phyloP scores from a whole-genome alignment of 2,888 invertebrate species.

The Heliconius hortense region DNA sequence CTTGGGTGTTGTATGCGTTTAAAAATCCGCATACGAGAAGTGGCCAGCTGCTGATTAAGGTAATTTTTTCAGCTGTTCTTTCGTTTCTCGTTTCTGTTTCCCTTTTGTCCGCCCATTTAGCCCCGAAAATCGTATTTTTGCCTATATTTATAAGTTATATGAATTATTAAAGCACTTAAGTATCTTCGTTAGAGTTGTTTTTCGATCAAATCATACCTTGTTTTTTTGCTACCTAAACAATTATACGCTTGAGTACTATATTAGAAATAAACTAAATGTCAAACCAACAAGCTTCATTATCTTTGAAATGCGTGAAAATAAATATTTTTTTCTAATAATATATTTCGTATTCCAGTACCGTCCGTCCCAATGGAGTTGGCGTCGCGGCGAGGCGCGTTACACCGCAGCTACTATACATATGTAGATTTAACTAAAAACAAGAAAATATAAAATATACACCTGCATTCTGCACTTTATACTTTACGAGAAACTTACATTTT shows the following conservation, averaged over 20 bases:
- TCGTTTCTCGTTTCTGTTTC: too few relatives aligned
- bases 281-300: neutral
- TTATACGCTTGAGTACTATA: neutral
- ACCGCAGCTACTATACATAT: conserved; percentile 97
- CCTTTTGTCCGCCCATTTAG: neutral
- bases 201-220: too few relatives aligned
- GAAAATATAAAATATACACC: neutral
- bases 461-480: conserved; percentile 19
- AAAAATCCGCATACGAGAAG: conserved; percentile 97
- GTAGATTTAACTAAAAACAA: conserved; percentile 70
- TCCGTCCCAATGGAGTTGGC: conserved; percentile 96
- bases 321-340: too few relatives aligned
- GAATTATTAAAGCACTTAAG: too few relatives aligned
- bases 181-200: too few relatives aligned
- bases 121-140: too few relatives aligned
- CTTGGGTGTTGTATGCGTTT: conserved; percentile 97
- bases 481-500: neutral
- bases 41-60: conserved; percentile 98
- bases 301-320: too few relatives aligned
- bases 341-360: conserved; percentile 87
- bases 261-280: neutral
- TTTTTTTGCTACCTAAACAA: too few relatives aligned
- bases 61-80: conserved; percentile 81
- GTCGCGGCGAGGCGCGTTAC: conserved; percentile 95
- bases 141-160: too few relatives aligned